Evolutionary conservation across 2,113 vertebrate genomes (phyloP).

Genomic region (Catharus minimus): DNA sequence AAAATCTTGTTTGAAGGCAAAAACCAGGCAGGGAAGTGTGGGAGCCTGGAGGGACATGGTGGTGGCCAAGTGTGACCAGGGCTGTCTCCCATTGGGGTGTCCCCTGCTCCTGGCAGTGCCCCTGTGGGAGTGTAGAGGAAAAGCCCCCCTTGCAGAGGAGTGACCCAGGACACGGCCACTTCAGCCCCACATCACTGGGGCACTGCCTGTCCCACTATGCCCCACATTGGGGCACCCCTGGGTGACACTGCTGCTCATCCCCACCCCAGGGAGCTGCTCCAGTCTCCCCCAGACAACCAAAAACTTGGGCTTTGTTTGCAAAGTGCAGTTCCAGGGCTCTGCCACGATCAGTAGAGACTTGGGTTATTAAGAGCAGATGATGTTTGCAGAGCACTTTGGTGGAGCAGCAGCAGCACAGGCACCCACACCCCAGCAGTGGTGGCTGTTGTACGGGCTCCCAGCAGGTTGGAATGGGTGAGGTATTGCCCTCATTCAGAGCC

Average conservation of each 20-base stretch:
- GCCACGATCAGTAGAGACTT: background rate
- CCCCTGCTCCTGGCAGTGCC: background rate
- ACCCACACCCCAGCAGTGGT: background rate
- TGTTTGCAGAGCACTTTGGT: background rate
- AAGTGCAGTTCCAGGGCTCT: conserved; percentile 9
- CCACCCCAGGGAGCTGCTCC: background rate
- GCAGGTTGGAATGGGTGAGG: background rate
- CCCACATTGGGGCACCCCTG: background rate
- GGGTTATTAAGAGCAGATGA: background rate
- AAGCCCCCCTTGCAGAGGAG: background rate
- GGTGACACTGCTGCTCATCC: background rate
- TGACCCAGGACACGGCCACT: rapidly evolving
- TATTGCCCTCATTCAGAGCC: background rate
- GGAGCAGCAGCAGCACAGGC: background rate
- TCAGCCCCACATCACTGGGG: background rate
- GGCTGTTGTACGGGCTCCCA: background rate
- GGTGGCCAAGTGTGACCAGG: background rate
- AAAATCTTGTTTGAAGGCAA: background rate
- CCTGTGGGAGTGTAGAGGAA: rapidly evolving
- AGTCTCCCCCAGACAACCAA: background rate
- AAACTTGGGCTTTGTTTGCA: background rate
- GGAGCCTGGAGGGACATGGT: background rate
- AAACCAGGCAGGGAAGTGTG: background rate
- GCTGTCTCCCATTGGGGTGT: rapidly evolving
- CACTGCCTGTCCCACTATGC: rapidly evolving